Conservation (phyloP, 1,140 invertebrate genomes). For the Anoplophora glabripennis region DNA sequence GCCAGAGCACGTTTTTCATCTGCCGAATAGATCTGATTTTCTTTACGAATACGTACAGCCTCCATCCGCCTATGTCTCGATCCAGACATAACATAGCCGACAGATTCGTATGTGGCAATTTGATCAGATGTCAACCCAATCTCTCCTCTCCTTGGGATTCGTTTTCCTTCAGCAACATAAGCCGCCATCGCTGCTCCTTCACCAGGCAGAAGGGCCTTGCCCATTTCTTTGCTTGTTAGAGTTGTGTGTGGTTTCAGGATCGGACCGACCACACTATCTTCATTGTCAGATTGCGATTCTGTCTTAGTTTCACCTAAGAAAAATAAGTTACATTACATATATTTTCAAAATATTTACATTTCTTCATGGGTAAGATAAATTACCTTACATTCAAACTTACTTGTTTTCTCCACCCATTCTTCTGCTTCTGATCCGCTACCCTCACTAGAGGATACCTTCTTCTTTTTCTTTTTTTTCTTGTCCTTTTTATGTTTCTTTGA, state of each 20-base stretch:
- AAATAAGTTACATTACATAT: background rate
- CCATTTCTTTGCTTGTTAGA: conserved; percentile 76
- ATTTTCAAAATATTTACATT: too few relatives aligned
- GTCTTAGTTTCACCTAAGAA: conserved; percentile 30
- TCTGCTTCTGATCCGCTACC: conserved; percentile 50
- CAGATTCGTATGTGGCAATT: conserved; percentile 90
- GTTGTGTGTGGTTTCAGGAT: conserved; percentile 67
- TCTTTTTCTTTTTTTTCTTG: conserved; percentile 50
- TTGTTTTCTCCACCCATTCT: conserved; percentile 69
- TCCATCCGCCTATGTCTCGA: conserved; percentile 99
- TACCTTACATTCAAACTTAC: conserved; percentile 40
- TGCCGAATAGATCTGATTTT: conserved; percentile 99
- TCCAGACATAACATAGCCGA: conserved; percentile 98
- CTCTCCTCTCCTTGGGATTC: conserved; percentile 97
- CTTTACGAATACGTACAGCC: conserved; percentile 97
- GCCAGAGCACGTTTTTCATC: conserved; percentile 97
- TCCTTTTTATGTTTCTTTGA: conserved; percentile 51
- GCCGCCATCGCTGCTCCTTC: conserved; percentile 98
- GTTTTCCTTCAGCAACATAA: conserved; percentile 96
- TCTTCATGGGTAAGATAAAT: too few relatives aligned
- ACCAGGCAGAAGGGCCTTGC: conserved; percentile 87
- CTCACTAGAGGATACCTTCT: conserved; percentile 44
- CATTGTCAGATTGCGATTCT: conserved; percentile 46
- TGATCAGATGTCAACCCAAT: conserved; percentile 96
- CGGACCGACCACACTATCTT: conserved; percentile 68